Evolutionary conservation across 2,797 vertebrate species (phyloP), one percentile per base, ranked within the genome.

Genomic region (Crenichthys baileyi): DNA sequence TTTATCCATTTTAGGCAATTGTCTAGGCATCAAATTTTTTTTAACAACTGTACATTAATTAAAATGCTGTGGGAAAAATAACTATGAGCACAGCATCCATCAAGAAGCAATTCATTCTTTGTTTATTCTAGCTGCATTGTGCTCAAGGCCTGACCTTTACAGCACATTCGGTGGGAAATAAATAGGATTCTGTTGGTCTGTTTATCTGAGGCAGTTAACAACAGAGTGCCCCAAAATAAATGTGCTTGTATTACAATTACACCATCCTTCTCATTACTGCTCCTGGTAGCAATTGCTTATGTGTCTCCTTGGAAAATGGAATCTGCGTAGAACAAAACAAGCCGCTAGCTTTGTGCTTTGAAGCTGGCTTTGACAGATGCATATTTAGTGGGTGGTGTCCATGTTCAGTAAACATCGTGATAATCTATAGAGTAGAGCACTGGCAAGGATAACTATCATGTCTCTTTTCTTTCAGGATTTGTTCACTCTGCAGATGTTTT

Each of bases 91-190:
- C 60, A 84, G 20, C 65, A 82, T 72, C 46, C 41, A 76, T 79
- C 68, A 80, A 74, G 44, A 79, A 77, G 77, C 75, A 84, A 83
- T 87, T 89, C 72, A 68, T 83, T 81, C 22, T 20, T 72, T 78
- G 77, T 89, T 87, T 83, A 81, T 82, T 36, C 77, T 36, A 53
- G 60, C 44, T 87, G 78, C 68, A 79, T 75, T 85, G 56, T 76
- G 46, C 74, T 78, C 58, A 85, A 68, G 85, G 78, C 63, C 67
- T 83, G 83, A 91, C 90, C 89, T 91, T 92, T 90, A 73, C 63
- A 79, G 67, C 72, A 76, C 72, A 80, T 81, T 84, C 72, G 76
- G 56, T 75, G 70, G 61, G n/a, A 84, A 87, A 87, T 79, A 82
- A 87, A 88, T 9, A 18, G 36, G 78, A 79, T 82, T 85, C 76